Evolutionary conservation across 2,888 invertebrate species (phyloP).

Genomic region (Mesorhabditis spiculigera): DNA sequence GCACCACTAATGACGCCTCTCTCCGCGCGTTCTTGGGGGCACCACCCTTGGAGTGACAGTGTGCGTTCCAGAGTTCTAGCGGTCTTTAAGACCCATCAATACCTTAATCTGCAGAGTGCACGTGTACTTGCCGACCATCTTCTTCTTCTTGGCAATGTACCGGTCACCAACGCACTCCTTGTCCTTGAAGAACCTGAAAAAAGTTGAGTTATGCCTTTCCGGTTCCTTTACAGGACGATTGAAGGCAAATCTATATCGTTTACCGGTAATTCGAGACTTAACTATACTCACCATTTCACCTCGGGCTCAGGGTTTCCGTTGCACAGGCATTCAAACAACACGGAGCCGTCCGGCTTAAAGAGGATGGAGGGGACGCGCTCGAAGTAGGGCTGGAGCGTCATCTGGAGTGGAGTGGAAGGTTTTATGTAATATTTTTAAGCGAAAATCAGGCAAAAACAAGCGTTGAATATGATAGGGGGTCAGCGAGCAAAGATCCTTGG

Average conservation of each 20-base stretch:
- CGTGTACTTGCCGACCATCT: slow-evolving; percentile 57
- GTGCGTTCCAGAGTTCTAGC: too few relatives aligned
- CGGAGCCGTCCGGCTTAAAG: slow-evolving; percentile 52
- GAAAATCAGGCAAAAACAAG: too few relatives aligned
- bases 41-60: too few relatives aligned
- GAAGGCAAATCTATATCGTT: neutral
- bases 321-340: slow-evolving; percentile 56
- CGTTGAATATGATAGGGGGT: too few relatives aligned
- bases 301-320: slow-evolving; percentile 57
- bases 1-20: too few relatives aligned
- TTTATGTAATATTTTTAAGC: too few relatives aligned
- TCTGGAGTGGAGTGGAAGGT: neutral
- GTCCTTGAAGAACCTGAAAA: slow-evolving; percentile 49
- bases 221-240: neutral
- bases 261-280: neutral
- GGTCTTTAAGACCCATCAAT: neutral
- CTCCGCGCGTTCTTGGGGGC: too few relatives aligned
- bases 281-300: slow-evolving; percentile 37
- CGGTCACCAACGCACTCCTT: slow-evolving; percentile 53
- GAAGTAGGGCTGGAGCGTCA: slow-evolving; percentile 51
- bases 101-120: slow-evolving; percentile 56
- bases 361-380: slow-evolving; percentile 54
- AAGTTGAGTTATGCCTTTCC: neutral
- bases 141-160: slow-evolving; percentile 53
- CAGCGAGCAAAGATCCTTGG: too few relatives aligned